These are phyloP conservation scores for Paragorgia papillata DNA, from an alignment of 92 coral and sea anemone genomes.

Conservation along the genomic window DNA sequence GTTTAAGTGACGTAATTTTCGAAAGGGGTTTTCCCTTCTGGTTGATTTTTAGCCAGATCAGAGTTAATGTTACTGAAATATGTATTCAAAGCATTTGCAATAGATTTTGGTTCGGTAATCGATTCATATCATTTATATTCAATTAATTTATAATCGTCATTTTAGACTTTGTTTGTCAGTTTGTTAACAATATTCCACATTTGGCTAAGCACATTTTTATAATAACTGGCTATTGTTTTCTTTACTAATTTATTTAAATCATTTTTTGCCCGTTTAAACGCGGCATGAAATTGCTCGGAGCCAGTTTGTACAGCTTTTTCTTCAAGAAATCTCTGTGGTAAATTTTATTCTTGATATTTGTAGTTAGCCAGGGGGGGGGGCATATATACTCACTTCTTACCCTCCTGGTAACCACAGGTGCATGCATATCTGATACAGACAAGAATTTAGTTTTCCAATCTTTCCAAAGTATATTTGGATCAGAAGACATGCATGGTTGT, in stretches of 20 bases:
- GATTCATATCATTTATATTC: not conserved
- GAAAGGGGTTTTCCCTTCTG: not conserved
- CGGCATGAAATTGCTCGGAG: not conserved
- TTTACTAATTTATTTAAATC: slow-evolving; percentile 28
- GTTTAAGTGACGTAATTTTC: not conserved
- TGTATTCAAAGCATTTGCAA: slow-evolving; percentile 20
- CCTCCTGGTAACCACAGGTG: slow-evolving; percentile 14
- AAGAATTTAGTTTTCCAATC: slow-evolving; percentile 27
- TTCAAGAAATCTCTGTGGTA: slow-evolving; percentile 9
- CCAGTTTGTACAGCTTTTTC: slow-evolving; percentile 8
- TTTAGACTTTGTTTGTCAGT: slow-evolving; percentile 14
- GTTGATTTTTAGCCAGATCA: not conserved
- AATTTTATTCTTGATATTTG: not conserved
- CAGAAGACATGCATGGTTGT: not conserved
- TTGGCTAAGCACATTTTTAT: not conserved
- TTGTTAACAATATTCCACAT: slow-evolving; percentile 30
- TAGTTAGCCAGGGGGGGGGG: not conserved
- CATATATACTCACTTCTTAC: slow-evolving; percentile 23
- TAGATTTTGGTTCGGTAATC: not conserved
- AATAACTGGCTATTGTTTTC: slow-evolving; percentile 31
- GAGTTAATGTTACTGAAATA: slow-evolving; percentile 11
- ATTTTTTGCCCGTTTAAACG: slow-evolving; percentile 12
- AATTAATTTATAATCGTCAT: slow-evolving; percentile 13
- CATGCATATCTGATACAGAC: slow-evolving; percentile 5
- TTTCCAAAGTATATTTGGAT: slow-evolving; percentile 19